Evolutionary conservation across 2,888 invertebrate genomes (phyloP), one percentile per base, ranked within the genome.

Genomic region (Scaptomyza parva): DNA sequence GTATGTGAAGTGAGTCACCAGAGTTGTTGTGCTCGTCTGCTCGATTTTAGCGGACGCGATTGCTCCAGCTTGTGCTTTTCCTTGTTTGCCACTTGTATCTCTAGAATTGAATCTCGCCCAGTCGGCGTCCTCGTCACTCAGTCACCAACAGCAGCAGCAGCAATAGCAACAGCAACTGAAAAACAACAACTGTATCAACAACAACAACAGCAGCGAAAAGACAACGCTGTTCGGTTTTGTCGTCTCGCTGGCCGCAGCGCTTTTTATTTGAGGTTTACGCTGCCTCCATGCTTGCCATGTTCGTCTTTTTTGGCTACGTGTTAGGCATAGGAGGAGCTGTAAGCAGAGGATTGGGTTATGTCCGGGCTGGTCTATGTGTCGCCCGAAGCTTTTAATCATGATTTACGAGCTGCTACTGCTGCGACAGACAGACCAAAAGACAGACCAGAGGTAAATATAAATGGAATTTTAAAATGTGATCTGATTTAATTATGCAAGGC

Each of bases 381-480:
- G 84, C 89, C 88, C 76, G 69, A 78, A 86, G 89, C 89, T 85
- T 86, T 87, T 89, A 89, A 89, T 89, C 89, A 89, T 89, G 88
- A 89, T 89, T 89, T 89, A 89, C 88, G 88, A 88, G 82, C 37
- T 37, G 62, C 61, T 61, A 61, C 71, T 55, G 50, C 62, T 62
- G 61, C 61, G 65, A 53, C 53, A 63, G 65, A 63, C 82, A 57
- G 53, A 59, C 57, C 28, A 35, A 55, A 62, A 70, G 71, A 78
- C 75, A 69, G 74, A 74, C 69, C 35, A 75, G 86, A 82, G 84
- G 82, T 88, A 88, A 88, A 89, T 88, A 84, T 83, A 88, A 88
- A 88, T 88, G 89, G 85, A 88, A 89, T 88, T 88, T 89, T 86
- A 86, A 88, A 89, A 85, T 87, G 87, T 82, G 89, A 89, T 89